phyloP scores from a whole-genome alignment of 2,888 invertebrate genomes.

The Idaea dimidiata region DNA sequence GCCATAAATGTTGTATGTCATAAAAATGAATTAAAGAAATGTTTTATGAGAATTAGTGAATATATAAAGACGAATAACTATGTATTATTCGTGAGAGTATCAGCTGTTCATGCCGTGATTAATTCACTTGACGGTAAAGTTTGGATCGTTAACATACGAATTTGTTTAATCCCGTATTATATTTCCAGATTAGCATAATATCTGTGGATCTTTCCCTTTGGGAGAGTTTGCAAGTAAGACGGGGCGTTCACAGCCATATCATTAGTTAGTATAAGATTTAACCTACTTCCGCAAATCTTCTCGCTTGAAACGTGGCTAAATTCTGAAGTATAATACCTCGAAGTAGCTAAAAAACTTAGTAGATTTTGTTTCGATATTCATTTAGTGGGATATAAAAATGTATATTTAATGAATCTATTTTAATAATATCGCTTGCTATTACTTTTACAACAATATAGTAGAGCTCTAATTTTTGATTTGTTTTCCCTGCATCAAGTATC shows the following conservation, averaged over 20 bases:
- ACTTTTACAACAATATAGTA: not conserved
- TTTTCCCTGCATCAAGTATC: not conserved
- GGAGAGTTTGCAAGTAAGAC: slow-evolving; percentile 42
- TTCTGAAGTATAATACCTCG: slow-evolving; percentile 9
- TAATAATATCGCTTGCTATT: not conserved
- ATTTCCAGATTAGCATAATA: slow-evolving; percentile 6
- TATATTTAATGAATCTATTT: not conserved
- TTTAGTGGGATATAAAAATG: slow-evolving; percentile 2
- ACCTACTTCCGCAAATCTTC: slow-evolving; percentile 43
- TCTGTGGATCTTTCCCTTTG: slow-evolving; percentile 21
- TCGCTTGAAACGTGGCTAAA: slow-evolving; percentile 24
- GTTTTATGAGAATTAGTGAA: slow-evolving; percentile 2
- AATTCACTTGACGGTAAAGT: slow-evolving; percentile 32
- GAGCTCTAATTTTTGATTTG: not conserved
- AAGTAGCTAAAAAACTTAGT: slow-evolving; percentile 1
- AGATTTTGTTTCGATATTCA: slow-evolving; percentile 6
- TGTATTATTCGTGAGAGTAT: not conserved
- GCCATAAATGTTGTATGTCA: slow-evolving; percentile 3
- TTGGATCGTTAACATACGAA: slow-evolving; percentile 41
- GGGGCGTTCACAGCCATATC: slow-evolving; percentile 60
- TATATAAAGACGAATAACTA: not conserved
- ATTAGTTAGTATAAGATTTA: slow-evolving; percentile 53
- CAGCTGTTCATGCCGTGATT: slow-evolving; percentile 33
- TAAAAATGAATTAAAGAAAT: not conserved
- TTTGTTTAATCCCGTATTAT: slow-evolving; percentile 24